Conservation (phyloP, 1,140 invertebrate species). For the Sminthurides bifidus region DNA sequence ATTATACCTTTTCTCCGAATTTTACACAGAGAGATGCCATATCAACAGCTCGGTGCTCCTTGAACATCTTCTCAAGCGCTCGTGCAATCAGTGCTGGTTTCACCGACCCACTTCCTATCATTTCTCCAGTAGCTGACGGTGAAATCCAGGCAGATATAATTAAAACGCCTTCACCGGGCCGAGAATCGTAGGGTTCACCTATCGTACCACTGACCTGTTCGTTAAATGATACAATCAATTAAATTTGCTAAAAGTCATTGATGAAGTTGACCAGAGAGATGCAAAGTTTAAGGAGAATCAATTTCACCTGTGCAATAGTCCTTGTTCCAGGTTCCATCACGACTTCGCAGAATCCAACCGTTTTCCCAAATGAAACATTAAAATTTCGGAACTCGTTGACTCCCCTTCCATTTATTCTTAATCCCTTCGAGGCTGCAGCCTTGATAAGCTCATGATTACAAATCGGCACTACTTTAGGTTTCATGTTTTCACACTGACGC, state of each 20-base stretch:
- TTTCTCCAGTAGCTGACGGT: constrained; percentile 29
- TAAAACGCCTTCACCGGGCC: constrained; percentile 28
- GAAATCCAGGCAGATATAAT: constrained; percentile 31
- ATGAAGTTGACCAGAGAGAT: background rate
- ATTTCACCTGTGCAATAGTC: constrained; percentile 25
- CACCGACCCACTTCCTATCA: constrained; percentile 21
- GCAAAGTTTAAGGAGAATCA: background rate
- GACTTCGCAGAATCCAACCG: constrained; percentile 26
- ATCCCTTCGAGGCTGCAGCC: constrained; percentile 13
- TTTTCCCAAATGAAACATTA: constrained; percentile 21
- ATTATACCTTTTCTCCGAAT: constrained; percentile 28
- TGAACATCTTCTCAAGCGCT: constrained; percentile 24
- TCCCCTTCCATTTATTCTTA: constrained; percentile 19
- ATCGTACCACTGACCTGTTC: constrained; percentile 24
- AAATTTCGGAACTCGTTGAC: constrained; percentile 15
- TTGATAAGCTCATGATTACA: constrained; percentile 6
- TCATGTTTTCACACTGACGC: constrained; percentile 15
- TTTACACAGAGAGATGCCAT: constrained; percentile 30
- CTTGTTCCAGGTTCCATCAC: constrained; percentile 20
- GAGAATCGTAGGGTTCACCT: constrained; percentile 27
- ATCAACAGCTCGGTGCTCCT: constrained; percentile 28
- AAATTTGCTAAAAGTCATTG: background rate
- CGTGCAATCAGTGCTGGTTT: constrained; percentile 26
- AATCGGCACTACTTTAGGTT: constrained; percentile 22
- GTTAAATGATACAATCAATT: background rate